Evolutionary conservation across 2,797 vertebrate genomes (phyloP), one percentile per base, ranked within the genome.

Genomic region (Morus bassanus): DNA sequence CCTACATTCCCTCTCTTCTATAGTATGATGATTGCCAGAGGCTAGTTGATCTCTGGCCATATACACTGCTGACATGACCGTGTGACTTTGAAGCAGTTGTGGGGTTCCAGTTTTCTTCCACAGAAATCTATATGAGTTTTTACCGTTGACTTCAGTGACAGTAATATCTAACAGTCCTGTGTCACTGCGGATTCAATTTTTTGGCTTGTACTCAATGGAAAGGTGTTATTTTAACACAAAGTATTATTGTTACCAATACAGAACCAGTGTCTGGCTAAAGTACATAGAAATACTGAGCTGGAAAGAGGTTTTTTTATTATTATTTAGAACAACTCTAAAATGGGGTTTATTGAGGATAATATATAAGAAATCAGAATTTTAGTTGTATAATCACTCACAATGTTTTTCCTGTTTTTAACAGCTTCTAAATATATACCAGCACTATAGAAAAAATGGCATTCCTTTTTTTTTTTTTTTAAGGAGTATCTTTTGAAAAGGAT

Each of bases 351-450:
- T 85, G 25, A 46, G 18, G 46, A 64, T 39, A 86, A 70, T 37
- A 50, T 5, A 45, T 18, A 90, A 76, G 21, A 91, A 92, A 82
- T 30, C 6, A 64, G 37, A 57, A 75, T 89, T 95, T 65, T 53
- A 68, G 23, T 77, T 72, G 9, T 15, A 39, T n/a, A 91, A 73
- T 77, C 8, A 7, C 30, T 92, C 54, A 90, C n/a, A 95, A 63
- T 57, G 73, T n/a, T 64, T 91, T 96, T 97, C 75, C 80, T 91
- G 77, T 13, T 93, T 91, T 78, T 80, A 90, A 7, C 6, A 59
- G 12, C 33, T 87, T 89, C 93, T 84, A 94, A 95, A 93, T 92
- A 85, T 84, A 74, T 31, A 53, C 8, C 22, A 80, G 9, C 3
- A 22, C 18, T 57, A 50, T 10, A 92, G 56, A 56, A 41, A 69